Conservation (phyloP, 2,797 vertebrate species). For the Coluber constrictor region DNA sequence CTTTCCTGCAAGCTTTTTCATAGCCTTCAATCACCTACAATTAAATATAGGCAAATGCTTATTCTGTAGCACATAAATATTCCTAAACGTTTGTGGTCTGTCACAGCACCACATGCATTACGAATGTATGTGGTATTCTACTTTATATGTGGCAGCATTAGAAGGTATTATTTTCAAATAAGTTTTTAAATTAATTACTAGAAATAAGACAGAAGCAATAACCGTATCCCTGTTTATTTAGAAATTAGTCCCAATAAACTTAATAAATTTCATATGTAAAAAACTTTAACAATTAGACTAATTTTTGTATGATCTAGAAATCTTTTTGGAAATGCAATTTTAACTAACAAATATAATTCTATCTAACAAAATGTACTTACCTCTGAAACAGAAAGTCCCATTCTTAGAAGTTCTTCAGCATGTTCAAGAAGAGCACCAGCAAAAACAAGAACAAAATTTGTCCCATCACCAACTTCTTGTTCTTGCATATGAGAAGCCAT, state of each 20-base stretch:
- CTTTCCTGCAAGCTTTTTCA: conserved; percentile 89
- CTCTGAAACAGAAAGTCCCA: conserved; percentile 95
- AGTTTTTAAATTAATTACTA: not conserved
- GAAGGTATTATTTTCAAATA: not conserved
- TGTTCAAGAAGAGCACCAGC: conserved; percentile 91
- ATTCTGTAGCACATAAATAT: not conserved
- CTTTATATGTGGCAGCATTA: not conserved
- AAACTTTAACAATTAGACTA: not conserved
- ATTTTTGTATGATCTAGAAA: not conserved
- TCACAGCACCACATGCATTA: not conserved
- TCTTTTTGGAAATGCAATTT: not conserved
- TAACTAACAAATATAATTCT: too few relatives aligned
- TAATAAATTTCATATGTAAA: not conserved
- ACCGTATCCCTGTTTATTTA: not conserved
- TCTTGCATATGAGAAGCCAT: conserved; percentile 99
- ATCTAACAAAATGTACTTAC: conserved; percentile 55
- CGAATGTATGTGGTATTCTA: not conserved
- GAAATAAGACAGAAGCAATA: not conserved
- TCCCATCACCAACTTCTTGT: conserved; percentile 96
- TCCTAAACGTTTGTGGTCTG: not conserved
- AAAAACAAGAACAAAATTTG: conserved; percentile 97
- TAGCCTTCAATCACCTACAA: conserved; percentile 94
- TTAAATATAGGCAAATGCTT: conserved; percentile 11
- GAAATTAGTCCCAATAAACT: not conserved
- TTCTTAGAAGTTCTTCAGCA: conserved; percentile 92